These are phyloP conservation scores for Apostichopus japonicus DNA, from an alignment of 35 echinoderm and acorn worm species.

Conservation along the genomic window DNA sequence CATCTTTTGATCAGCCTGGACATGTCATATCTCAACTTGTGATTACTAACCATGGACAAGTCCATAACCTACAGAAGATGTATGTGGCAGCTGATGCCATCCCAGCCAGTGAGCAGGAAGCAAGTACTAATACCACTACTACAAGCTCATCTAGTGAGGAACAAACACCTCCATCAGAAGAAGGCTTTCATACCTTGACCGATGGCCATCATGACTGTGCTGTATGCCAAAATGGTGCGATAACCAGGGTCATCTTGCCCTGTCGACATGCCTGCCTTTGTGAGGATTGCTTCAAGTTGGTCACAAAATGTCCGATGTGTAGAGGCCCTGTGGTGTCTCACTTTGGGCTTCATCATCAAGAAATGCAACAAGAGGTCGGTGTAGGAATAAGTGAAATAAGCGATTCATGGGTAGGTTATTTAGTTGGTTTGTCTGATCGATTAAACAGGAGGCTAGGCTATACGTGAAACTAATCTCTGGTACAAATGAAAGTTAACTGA, in stretches of 20 bases:
- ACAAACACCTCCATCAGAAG: neutral
- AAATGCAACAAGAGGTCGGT: neutral
- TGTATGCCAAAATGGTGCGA: slow-evolving; percentile 74
- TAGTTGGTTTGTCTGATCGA: neutral
- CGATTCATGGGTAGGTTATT: neutral
- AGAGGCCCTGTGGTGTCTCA: slow-evolving; percentile 61
- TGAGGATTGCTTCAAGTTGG: slow-evolving; percentile 60
- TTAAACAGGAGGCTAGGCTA: slow-evolving; percentile 28
- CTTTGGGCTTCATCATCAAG: slow-evolving; percentile 29
- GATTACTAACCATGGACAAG: slow-evolving; percentile 59
- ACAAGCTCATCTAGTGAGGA: neutral
- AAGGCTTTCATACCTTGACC: neutral
- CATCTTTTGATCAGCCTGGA: slow-evolving; percentile 6
- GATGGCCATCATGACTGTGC: slow-evolving; percentile 62
- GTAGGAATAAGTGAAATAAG: neutral
- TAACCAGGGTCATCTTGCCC: slow-evolving; percentile 69
- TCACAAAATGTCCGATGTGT: slow-evolving; percentile 80
- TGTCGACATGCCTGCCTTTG: slow-evolving; percentile 81
- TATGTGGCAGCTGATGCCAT: slow-evolving; percentile 56
- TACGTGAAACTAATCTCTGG: neutral
- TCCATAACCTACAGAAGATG: slow-evolving; percentile 74
- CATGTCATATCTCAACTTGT: slow-evolving; percentile 68
- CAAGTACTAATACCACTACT: neutral
- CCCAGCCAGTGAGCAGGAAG: neutral
- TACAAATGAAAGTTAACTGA: no score